These are phyloP conservation scores for Calidris pugnax DNA, from an alignment of 2,113 vertebrate species.

Conservation along the genomic window DNA sequence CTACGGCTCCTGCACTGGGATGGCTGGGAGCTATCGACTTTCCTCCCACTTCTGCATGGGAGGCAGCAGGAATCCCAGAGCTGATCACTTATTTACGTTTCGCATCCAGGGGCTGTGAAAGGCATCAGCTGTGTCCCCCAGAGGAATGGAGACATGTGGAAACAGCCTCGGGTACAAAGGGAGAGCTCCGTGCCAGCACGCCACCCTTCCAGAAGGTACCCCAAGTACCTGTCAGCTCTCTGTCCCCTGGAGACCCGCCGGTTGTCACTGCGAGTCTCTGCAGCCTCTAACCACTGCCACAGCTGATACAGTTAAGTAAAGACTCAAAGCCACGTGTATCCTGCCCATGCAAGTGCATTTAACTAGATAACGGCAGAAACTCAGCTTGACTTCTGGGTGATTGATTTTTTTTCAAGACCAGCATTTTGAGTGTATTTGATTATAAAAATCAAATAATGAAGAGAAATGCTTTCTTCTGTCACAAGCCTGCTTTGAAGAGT, in stretches of 20 bases:
- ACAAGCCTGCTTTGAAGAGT: constrained; percentile 24
- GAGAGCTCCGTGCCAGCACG: not conserved
- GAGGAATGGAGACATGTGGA: not conserved
- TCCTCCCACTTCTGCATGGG: not conserved
- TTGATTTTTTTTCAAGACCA: not conserved
- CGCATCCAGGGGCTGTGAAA: rapidly evolving
- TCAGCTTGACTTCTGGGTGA: not conserved
- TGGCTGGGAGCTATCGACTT: not conserved
- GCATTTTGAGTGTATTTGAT: constrained; percentile 38
- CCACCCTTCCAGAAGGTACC: not conserved
- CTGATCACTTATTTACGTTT: not conserved
- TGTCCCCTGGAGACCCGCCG: rapidly evolving
- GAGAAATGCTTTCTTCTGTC: constrained; percentile 14
- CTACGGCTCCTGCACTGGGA: rapidly evolving
- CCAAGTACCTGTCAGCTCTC: not conserved
- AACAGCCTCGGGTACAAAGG: not conserved
- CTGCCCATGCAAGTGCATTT: not conserved
- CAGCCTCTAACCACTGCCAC: not conserved
- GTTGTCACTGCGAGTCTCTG: not conserved
- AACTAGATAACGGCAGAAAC: not conserved
- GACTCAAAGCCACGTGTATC: not conserved
- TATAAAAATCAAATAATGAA: constrained; percentile 47
- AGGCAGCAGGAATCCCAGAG: not conserved
- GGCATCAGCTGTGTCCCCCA: not conserved
- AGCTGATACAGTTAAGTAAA: not conserved